Percentiles rank a stretch among this genome's conserved stretches.
These are phyloP conservation scores for Morpho achilles DNA, from an alignment of 2,888 invertebrate genomes.

Conservation along the genomic window DNA sequence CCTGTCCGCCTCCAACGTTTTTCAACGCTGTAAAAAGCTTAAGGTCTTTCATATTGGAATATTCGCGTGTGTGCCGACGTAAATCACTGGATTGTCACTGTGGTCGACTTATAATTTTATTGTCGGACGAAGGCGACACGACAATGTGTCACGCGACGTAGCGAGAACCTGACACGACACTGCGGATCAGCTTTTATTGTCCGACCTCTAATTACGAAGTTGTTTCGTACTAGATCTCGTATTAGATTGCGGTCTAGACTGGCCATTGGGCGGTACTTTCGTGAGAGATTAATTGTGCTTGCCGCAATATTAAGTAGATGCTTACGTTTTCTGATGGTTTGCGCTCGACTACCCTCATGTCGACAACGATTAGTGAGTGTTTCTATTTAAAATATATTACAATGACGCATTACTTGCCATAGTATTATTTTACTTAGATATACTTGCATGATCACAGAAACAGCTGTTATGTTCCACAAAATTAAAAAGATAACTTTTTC, in stretches of 20 bases:
- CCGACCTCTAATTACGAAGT: slow-evolving; percentile 63
- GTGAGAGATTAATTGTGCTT: slow-evolving; percentile 67
- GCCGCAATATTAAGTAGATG: slow-evolving; percentile 46
- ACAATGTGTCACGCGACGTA: slow-evolving; percentile 66
- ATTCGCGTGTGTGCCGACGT: slow-evolving; percentile 75
- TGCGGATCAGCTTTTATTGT: slow-evolving; percentile 67
- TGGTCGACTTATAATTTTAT: slow-evolving; percentile 77
- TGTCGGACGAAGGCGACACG: slow-evolving; percentile 74
- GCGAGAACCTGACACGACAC: slow-evolving; percentile 41
- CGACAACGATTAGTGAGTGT: slow-evolving; percentile 21
- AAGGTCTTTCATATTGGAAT: slow-evolving; percentile 68
- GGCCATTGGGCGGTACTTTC: slow-evolving; percentile 54
- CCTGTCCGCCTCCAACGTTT: slow-evolving; percentile 66
- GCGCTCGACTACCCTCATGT: slow-evolving; percentile 18
- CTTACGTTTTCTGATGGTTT: slow-evolving; percentile 54
- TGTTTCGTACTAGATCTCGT: slow-evolving; percentile 65
- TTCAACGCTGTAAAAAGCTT: slow-evolving; percentile 55
- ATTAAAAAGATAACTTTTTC: no score
- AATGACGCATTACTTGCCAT: no score
- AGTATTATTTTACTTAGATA: no score
- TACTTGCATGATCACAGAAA: no score
- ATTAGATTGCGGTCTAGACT: slow-evolving; percentile 69
- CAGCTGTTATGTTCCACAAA: no score
- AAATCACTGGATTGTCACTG: slow-evolving; percentile 79
- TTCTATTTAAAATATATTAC: not conserved